Evolutionary conservation across 2,113 vertebrate genomes (phyloP).

Genomic region (Gallinago paraguaiae): DNA sequence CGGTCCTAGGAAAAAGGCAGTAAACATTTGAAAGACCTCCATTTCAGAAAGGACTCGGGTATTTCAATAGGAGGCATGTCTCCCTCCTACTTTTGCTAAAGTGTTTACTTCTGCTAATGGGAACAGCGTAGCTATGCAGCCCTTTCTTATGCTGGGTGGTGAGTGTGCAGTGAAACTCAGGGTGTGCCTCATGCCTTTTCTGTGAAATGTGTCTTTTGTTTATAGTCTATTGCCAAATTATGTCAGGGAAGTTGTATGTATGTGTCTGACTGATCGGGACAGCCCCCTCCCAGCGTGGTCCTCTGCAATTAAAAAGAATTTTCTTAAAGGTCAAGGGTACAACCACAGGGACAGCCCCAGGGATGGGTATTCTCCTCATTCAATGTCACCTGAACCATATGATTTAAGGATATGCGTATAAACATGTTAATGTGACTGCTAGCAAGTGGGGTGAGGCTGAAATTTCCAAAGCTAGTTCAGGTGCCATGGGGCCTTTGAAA

Average conservation of each 20-base stretch:
- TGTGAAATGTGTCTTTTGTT: slow-evolving; percentile 16
- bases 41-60: not conserved
- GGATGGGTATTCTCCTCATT: not conserved
- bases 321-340: not conserved
- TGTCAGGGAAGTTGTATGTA: not conserved
- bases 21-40: not conserved
- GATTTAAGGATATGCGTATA: not conserved
- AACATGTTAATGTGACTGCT: not conserved
- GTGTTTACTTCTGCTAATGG: slow-evolving; percentile 50
- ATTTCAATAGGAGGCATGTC: not conserved
- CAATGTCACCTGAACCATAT: not conserved
- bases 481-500: not conserved
- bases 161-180: not conserved
- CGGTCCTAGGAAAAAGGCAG: not conserved
- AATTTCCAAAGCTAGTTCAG: not conserved
- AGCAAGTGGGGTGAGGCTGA: not conserved
- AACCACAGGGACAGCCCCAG: not conserved
- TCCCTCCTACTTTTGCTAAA: not conserved
- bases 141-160: not conserved
- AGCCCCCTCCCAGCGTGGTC: not conserved
- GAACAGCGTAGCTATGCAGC: not conserved
- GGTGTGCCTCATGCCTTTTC: slow-evolving; percentile 51
- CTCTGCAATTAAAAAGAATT: not conserved
- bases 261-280: not conserved
- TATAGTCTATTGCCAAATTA: slow-evolving; percentile 6